Evolutionary conservation across 2,797 vertebrate genomes (phyloP).

Genomic region (Lerista edwardsae): DNA sequence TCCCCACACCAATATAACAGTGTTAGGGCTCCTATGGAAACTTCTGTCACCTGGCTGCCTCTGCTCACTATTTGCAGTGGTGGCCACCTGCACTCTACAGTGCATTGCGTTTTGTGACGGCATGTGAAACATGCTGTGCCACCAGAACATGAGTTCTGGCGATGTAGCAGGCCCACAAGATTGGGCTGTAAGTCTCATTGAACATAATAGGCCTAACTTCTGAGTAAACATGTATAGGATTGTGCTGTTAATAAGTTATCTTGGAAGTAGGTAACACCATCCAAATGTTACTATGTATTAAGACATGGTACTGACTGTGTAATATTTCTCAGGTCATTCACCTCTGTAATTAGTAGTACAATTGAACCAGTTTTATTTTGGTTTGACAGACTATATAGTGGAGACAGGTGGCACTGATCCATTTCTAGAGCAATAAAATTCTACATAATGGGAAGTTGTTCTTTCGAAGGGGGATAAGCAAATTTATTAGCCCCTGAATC

Average conservation of each 20-base stretch:
- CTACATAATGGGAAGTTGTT: background rate
- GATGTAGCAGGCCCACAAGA: no score
- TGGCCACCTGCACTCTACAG: no score
- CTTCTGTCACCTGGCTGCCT: no score
- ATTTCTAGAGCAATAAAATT: constrained; percentile 14
- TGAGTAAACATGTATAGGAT: no score
- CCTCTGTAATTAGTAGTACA: constrained; percentile 8
- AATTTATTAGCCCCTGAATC: background rate
- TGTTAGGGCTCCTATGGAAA: no score
- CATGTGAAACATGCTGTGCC: no score
- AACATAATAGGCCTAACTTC: no score
- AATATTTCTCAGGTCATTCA: background rate
- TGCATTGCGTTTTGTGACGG: no score
- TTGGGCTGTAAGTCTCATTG: no score
- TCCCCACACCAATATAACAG: no score
- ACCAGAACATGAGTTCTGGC: no score
- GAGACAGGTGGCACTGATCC: background rate
- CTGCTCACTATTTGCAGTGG: no score
- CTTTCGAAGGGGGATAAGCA: background rate
- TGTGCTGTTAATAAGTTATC: background rate
- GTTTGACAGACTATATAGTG: background rate
- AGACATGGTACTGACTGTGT: background rate
- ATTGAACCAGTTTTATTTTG: background rate
- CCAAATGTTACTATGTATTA: constrained; percentile 10
- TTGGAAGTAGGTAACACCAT: constrained; percentile 3